Conservation (phyloP, 2,888 invertebrate species). For the Reticulitermes lucifugus region DNA sequence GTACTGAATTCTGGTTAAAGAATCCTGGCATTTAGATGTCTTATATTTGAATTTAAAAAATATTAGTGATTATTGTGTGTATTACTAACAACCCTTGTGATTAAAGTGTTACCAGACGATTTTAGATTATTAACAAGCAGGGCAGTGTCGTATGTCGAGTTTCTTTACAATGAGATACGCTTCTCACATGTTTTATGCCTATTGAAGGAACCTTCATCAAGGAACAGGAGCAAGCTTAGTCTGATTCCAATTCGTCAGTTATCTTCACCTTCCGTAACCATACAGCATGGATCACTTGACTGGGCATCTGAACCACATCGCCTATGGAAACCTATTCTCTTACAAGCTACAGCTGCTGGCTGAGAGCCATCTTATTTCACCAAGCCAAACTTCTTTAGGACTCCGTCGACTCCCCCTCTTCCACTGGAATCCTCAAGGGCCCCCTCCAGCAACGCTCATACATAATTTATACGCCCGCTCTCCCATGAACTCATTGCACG, state of each 20-base stretch:
- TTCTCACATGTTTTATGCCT: not conserved
- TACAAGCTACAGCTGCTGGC: not conserved
- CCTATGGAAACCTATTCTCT: not conserved
- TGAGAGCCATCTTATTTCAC: constrained; percentile 24
- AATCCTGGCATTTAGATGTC: no score
- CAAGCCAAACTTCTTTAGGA: constrained; percentile 24
- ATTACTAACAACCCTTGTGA: not conserved
- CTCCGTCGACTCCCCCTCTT: not conserved
- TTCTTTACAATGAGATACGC: not conserved
- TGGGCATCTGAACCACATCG: not conserved
- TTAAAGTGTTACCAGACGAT: not conserved
- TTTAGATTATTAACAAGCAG: no score
- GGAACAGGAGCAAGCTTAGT: not conserved
- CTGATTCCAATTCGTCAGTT: not conserved
- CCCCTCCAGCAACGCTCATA: constrained; percentile 15
- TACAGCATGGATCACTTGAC: not conserved
- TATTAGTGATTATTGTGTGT: no score
- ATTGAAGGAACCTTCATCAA: not conserved
- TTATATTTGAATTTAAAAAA: no score
- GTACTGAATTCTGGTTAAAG: no score
- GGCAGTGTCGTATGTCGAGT: not conserved
- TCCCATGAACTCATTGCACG: constrained; percentile 20
- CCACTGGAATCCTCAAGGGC: constrained; percentile 1
- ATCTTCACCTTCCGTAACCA: not conserved
- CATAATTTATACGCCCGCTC: constrained; percentile 34